A percentile compares a stretch with the other conserved stretches of the same genome.
Evolutionary conservation across 1,140 invertebrate species (phyloP).

Genomic region (Panulirus ornatus): DNA sequence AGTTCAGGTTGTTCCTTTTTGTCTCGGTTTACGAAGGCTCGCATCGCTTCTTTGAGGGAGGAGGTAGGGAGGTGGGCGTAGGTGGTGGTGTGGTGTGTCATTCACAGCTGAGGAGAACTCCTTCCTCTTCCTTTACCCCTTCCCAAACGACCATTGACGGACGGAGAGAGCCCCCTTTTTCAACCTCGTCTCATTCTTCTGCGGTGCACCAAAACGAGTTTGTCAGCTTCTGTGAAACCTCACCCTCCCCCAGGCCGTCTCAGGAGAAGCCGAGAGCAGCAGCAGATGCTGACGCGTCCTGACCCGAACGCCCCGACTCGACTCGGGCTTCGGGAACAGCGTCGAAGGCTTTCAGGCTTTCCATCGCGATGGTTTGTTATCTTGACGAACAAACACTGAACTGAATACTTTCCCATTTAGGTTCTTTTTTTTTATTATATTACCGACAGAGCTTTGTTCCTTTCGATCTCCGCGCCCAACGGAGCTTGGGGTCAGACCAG

Average conservation of each 20-base stretch:
- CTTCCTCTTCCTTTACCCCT: too few species aligned
- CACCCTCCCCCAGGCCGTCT: background rate
- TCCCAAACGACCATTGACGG: background rate
- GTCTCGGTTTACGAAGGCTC: background rate
- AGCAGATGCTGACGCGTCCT: background rate
- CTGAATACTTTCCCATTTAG: too few species aligned
- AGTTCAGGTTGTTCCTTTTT: background rate
- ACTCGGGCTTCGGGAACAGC: background rate
- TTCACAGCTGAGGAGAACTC: background rate
- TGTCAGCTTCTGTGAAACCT: constrained; percentile 9
- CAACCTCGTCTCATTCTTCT: constrained; percentile 5
- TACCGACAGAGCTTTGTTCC: too few species aligned
- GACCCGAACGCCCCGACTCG: background rate
- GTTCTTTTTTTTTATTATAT: too few species aligned
- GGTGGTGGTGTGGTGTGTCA: too few species aligned
- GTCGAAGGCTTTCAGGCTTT: too few species aligned
- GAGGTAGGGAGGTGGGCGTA: too few species aligned
- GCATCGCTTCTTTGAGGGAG: background rate
- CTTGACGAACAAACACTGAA: too few species aligned
- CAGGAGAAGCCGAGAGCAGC: background rate
- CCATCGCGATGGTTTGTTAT: too few species aligned
- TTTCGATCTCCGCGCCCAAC: too few species aligned
- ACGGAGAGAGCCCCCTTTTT: background rate
- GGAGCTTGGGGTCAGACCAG: too few species aligned
- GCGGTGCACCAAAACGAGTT: background rate